A percentile compares a stretch with the other conserved stretches of the same genome.
phyloP scores from a whole-genome alignment of 2,888 invertebrate species.

The Agonopterix alstromeriana region DNA sequence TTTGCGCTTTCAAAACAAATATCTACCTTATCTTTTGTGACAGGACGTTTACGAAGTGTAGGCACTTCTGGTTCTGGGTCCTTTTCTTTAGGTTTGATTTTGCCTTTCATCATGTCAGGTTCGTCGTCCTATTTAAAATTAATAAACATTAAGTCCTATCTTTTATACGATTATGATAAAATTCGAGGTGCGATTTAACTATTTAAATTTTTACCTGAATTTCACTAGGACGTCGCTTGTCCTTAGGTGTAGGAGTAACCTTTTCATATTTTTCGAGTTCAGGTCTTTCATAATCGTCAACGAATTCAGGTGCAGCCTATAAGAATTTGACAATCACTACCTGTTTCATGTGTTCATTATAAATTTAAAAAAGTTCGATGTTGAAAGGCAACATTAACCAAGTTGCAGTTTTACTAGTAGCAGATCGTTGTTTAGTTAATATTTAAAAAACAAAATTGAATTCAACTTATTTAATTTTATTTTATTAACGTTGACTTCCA shows the following conservation, averaged over 20 bases:
- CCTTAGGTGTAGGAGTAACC: conserved; percentile 55
- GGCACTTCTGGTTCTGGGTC: conserved; percentile 63
- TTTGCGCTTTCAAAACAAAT: conserved; percentile 10
- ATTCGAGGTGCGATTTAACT: neutral
- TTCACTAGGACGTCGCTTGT: conserved; percentile 57
- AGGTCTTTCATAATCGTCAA: conserved; percentile 85
- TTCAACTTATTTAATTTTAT: neutral
- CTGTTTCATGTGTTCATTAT: neutral
- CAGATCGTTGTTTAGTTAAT: too few relatives aligned
- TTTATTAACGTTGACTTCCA: neutral
- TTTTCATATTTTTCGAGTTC: conserved; percentile 83
- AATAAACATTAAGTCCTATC: conserved; percentile 1
- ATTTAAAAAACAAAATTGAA: too few relatives aligned
- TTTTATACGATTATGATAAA: neutral
- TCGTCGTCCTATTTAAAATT: conserved; percentile 49
- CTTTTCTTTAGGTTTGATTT: conserved; percentile 65
- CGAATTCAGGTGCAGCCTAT: conserved; percentile 64
- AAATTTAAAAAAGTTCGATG: too few relatives aligned
- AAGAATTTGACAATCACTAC: conserved; percentile 17
- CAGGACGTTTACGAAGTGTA: conserved; percentile 56
- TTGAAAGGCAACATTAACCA: too few relatives aligned
- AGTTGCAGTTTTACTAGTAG: too few relatives aligned
- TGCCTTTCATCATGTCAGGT: conserved; percentile 61
- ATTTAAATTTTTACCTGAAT: conserved; percentile 42
- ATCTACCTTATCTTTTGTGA: conserved; percentile 71